Conservation (phyloP, 2,797 vertebrate genomes). For the Smutsia temminckii region DNA sequence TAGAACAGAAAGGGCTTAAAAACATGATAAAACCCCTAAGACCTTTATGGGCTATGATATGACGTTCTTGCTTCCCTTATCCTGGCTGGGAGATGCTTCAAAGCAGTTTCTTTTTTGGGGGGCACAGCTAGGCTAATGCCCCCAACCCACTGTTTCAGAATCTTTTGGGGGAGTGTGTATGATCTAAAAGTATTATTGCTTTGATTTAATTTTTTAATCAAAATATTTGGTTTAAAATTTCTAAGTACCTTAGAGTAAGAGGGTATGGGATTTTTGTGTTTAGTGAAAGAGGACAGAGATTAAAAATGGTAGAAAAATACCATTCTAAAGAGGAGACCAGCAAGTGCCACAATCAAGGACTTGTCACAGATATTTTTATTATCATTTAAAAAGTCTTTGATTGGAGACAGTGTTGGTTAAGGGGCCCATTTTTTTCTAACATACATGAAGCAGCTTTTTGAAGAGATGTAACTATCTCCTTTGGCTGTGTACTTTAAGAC, state of each 20-base stretch:
- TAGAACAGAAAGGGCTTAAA: background rate
- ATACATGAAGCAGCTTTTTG: background rate
- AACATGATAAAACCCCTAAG: background rate
- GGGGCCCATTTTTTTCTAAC: background rate
- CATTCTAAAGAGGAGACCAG: background rate
- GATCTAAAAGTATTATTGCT: background rate
- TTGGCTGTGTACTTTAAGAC: background rate
- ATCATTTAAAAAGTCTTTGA: background rate
- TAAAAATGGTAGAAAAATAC: background rate
- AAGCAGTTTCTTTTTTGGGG: background rate
- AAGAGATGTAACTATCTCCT: background rate
- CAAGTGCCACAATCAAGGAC: background rate
- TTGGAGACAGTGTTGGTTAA: background rate
- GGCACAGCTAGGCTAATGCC: too few species aligned
- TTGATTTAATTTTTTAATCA: constrained; percentile 1
- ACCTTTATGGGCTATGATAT: background rate
- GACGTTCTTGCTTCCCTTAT: background rate
- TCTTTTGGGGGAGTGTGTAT: background rate
- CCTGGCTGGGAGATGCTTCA: background rate
- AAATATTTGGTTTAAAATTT: constrained; percentile 28
- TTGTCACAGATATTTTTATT: background rate
- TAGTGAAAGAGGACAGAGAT: background rate
- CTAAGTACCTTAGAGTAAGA: background rate
- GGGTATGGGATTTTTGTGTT: background rate
- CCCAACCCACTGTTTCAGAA: background rate